Evolutionary conservation across 2,888 invertebrate genomes (phyloP).

Genomic region (Acleris sparsana): DNA sequence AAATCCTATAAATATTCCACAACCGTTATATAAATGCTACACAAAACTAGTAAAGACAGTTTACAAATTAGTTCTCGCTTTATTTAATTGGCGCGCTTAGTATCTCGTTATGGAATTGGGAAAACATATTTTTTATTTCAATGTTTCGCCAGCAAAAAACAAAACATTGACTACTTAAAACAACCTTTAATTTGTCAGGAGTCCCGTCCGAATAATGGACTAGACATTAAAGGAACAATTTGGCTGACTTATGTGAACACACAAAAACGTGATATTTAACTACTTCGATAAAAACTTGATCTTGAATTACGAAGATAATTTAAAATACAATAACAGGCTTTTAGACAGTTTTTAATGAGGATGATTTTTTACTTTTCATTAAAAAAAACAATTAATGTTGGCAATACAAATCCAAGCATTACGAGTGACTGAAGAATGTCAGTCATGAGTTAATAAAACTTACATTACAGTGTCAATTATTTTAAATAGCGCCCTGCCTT

Average conservation of each 20-base stretch:
- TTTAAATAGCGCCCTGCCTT: too few relatives aligned
- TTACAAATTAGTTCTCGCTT: constrained; percentile 27
- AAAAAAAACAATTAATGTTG: too few relatives aligned
- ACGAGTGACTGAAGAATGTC: too few relatives aligned
- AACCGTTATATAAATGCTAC: constrained; percentile 26
- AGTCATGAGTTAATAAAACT: too few relatives aligned
- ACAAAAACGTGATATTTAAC: not conserved
- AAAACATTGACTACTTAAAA: constrained; percentile 3
- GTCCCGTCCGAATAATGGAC: not conserved
- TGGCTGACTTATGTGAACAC: not conserved
- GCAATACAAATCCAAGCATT: too few relatives aligned
- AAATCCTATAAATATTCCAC: constrained; percentile 8
- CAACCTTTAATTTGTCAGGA: constrained; percentile 13
- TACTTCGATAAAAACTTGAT: constrained; percentile 1
- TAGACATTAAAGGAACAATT: constrained; percentile 6
- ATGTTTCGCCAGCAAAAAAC: constrained; percentile 6
- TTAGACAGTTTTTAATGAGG: not conserved
- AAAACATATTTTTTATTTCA: constrained; percentile 21
- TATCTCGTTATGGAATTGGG: constrained; percentile 12
- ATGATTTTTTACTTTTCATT: too few relatives aligned
- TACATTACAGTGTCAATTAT: too few relatives aligned
- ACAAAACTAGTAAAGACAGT: constrained; percentile 25
- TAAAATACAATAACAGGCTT: not conserved
- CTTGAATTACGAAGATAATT: constrained; percentile 15
- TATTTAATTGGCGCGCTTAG: constrained; percentile 18